A percentile compares a stretch with the other conserved stretches of the same genome.
Conservation (phyloP, 2,888 invertebrate genomes). For the Netelia virgata region DNA sequence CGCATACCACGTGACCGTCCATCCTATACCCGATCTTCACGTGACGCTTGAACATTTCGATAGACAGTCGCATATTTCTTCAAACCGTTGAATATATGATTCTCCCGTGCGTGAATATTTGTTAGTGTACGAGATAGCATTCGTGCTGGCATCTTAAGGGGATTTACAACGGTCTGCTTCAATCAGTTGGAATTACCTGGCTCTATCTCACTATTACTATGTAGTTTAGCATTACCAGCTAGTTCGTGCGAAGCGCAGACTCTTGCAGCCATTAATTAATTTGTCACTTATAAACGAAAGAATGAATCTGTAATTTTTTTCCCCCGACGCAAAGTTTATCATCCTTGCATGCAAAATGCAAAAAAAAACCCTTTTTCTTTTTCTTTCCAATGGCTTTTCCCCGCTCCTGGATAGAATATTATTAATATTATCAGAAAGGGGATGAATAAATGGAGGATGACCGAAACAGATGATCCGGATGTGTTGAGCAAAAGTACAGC, state of each 20-base stretch:
- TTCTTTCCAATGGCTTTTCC: background rate
- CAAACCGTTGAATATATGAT: constrained; percentile 18
- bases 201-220: constrained; percentile 51
- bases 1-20: constrained; percentile 23
- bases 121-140: constrained; percentile 55
- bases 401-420: background rate
- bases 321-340: background rate
- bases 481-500: background rate
- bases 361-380: background rate
- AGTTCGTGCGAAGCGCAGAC: constrained; percentile 1
- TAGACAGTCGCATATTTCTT: constrained; percentile 38
- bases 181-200: constrained; percentile 49
- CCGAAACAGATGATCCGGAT: background rate
- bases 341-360: too few species aligned
- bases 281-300: constrained; percentile 55
- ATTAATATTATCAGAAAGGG: constrained; percentile 38
- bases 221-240: background rate
- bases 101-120: constrained; percentile 35
- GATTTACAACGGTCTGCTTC: constrained; percentile 39
- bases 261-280: constrained; percentile 57
- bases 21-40: constrained; percentile 48
- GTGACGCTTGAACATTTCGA: constrained; percentile 39
- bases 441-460: background rate
- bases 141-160: constrained; percentile 27
- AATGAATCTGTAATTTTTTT: constrained; percentile 39